A percentile compares a stretch with the other conserved stretches of the same genome.
Conservation (phyloP, 2,113 vertebrate species). For the Phyllostomus discolor region DNA sequence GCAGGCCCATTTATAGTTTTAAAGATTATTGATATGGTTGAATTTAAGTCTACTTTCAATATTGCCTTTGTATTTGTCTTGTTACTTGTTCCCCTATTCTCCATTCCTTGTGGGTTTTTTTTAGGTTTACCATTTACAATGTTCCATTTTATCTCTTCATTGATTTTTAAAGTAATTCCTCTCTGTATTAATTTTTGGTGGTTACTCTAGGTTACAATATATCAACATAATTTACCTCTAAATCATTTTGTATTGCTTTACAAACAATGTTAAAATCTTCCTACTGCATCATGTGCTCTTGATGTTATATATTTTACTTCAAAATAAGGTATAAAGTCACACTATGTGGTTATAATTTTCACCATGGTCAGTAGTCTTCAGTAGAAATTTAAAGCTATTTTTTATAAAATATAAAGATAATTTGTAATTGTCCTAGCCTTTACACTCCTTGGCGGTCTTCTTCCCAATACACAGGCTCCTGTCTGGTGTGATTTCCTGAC, state of each 20-base stretch:
- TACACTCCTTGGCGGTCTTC: neutral
- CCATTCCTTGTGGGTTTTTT: neutral
- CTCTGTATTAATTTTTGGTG: neutral
- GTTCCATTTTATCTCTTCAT: neutral
- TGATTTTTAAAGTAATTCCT: neutral
- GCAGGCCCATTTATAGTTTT: neutral
- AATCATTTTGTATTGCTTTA: neutral
- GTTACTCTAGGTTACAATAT: neutral
- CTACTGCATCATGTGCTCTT: neutral
- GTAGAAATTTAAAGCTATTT: neutral
- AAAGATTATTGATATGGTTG: neutral
- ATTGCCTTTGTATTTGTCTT: neutral
- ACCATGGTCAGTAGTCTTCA: neutral
- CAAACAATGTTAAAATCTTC: neutral
- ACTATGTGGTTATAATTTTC: neutral
- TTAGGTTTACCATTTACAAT: neutral
- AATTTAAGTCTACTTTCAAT: neutral
- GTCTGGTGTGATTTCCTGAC: neutral
- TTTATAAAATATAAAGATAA: conserved; percentile 3
- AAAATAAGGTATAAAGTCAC: neutral
- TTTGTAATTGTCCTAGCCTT: neutral
- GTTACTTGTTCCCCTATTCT: neutral
- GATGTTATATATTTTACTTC: neutral
- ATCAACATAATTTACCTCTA: neutral
- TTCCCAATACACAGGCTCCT: neutral